Evolutionary conservation across 1,140 invertebrate species (phyloP).

Genomic region (Neuroterus valhalla): DNA sequence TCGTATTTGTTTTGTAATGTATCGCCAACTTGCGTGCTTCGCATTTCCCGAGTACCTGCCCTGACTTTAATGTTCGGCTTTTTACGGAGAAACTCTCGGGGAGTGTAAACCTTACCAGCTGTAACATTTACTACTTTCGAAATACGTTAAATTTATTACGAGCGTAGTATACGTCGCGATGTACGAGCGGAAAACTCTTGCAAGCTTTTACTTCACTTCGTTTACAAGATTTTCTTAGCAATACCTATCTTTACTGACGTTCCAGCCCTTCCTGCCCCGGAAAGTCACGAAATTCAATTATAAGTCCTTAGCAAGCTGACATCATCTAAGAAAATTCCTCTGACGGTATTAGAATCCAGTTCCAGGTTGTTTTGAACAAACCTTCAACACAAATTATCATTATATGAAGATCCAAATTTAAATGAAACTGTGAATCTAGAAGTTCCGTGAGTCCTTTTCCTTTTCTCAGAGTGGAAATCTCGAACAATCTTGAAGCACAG

Average conservation of each 20-base stretch:
- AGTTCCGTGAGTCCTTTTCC: too few species aligned
- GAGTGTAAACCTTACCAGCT: slow-evolving; percentile 32
- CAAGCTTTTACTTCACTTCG: slow-evolving; percentile 27
- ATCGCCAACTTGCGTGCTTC: slow-evolving; percentile 4
- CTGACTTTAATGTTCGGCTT: slow-evolving; percentile 15
- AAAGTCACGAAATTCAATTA: slow-evolving; percentile 30
- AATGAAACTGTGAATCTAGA: too few species aligned
- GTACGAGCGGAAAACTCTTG: slow-evolving; percentile 27
- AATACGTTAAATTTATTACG: slow-evolving; percentile 51
- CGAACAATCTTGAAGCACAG: too few species aligned
- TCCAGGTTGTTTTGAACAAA: neutral
- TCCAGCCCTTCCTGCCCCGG: slow-evolving; percentile 6
- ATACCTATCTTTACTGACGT: slow-evolving; percentile 13
- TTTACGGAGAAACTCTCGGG: slow-evolving; percentile 11
- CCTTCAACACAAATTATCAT: too few species aligned
- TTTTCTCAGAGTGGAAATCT: too few species aligned
- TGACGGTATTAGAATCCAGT: neutral
- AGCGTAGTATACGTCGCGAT: slow-evolving; percentile 29
- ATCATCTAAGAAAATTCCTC: neutral
- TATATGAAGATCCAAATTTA: too few species aligned
- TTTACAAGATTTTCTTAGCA: slow-evolving; percentile 18
- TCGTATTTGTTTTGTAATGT: slow-evolving; percentile 15
- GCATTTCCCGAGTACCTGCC: slow-evolving; percentile 1
- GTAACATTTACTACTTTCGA: slow-evolving; percentile 51
- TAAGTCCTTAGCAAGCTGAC: too few species aligned